Evolutionary conservation across 2,888 invertebrate species (phyloP).

Genomic region (Dolichopus griseipennis): DNA sequence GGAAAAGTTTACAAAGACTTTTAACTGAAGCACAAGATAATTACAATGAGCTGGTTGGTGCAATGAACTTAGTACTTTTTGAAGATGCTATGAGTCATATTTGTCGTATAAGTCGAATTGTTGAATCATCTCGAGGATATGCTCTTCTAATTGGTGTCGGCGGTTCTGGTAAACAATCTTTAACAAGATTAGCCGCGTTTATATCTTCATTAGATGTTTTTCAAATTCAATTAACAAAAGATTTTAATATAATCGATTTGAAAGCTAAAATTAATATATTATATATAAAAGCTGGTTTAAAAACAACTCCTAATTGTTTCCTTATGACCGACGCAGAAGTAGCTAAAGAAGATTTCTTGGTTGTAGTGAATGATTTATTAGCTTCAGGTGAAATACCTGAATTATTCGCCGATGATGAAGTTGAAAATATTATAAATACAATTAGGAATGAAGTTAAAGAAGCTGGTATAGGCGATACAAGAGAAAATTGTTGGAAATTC

Average conservation of each 20-base stretch:
- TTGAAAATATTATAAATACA: constrained; percentile 73
- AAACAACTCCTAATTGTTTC: constrained; percentile 75
- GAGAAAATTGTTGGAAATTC: constrained; percentile 92
- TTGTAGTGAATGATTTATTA: constrained; percentile 84
- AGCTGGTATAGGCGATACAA: constrained; percentile 70
- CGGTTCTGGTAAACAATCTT: constrained; percentile 88
- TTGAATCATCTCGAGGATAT: constrained; percentile 87
- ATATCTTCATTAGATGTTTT: constrained; percentile 88
- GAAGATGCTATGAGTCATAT: constrained; percentile 93
- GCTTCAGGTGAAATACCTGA: constrained; percentile 92
- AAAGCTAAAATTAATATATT: constrained; percentile 62
- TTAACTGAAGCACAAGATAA: constrained; percentile 70
- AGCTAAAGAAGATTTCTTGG: constrained; percentile 81
- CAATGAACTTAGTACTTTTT: constrained; percentile 89
- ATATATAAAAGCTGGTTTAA: constrained; percentile 82
- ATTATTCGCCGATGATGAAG: constrained; percentile 80
- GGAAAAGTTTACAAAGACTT: constrained; percentile 60
- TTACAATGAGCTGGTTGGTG: constrained; percentile 83
- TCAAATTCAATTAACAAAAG: constrained; percentile 84
- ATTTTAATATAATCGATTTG: constrained; percentile 73
- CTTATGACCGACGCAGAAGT: constrained; percentile 91
- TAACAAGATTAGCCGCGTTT: constrained; percentile 79
- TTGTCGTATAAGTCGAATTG: constrained; percentile 82
- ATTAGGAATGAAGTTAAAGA: constrained; percentile 73
- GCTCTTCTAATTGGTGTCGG: constrained; percentile 89